Evolutionary conservation across 2,113 vertebrate genomes (phyloP).

Genomic region (Phycodurus eques): DNA sequence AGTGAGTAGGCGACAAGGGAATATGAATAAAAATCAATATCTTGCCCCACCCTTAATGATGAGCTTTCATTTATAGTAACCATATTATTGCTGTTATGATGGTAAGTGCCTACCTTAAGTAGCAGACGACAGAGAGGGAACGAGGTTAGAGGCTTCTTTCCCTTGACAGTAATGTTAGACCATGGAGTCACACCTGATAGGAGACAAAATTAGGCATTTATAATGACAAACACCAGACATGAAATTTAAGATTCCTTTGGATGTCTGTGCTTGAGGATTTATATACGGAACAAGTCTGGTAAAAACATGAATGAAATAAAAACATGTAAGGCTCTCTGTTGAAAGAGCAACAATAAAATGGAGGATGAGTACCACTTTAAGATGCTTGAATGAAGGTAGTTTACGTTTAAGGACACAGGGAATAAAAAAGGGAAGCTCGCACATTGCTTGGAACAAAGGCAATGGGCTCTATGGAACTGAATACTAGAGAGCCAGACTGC

Average conservation of each 20-base stretch:
- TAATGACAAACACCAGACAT: background rate
- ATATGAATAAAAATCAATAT: background rate
- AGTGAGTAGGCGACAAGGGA: background rate
- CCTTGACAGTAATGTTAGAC: background rate
- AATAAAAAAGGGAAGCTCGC: slow-evolving; percentile 10
- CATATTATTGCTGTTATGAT: background rate
- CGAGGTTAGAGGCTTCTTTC: background rate
- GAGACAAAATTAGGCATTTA: background rate
- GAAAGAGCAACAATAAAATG: slow-evolving; percentile 25
- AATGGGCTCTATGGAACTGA: background rate
- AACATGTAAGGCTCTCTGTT: background rate
- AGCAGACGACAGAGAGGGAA: background rate
- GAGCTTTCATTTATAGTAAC: background rate
- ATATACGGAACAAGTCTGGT: background rate
- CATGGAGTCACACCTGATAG: too few species aligned
- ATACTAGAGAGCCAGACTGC: slow-evolving; percentile 18
- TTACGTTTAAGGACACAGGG: slow-evolving; percentile 11
- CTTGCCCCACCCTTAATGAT: background rate
- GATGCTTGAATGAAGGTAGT: slow-evolving; percentile 25
- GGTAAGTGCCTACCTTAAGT: background rate
- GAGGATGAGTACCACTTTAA: slow-evolving; percentile 38
- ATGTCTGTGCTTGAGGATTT: background rate
- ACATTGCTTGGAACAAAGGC: slow-evolving; percentile 29
- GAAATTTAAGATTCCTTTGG: background rate
- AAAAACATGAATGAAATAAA: background rate